Evolutionary conservation across 2,113 vertebrate genomes (phyloP), one percentile per base, ranked within the genome.

Genomic region (Meriones unguiculatus): DNA sequence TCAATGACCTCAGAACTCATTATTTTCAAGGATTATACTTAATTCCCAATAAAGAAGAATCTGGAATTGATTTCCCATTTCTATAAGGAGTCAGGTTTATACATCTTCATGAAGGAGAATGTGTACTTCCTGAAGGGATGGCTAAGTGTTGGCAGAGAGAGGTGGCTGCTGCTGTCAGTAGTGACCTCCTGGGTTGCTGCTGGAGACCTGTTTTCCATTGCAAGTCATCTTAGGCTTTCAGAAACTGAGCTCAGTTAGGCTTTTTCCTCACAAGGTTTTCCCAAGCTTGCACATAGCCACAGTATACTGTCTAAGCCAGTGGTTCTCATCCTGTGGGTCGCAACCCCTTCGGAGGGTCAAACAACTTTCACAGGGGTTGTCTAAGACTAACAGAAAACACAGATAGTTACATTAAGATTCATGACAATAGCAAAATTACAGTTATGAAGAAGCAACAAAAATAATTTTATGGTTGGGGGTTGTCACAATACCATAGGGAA

Each of bases 31-130:
- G 76, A 97, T 96, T 85, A 97, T 69, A 54, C 25, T 93, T 97
- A 96, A 97, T 97, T 97, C 85, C 32, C 5, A 70, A 76, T 2
- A 77, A 85, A 97, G 96, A 97, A 89, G 87, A 96, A 94, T 97
- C 95, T 97, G 89, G 91, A 97, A 96, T 95, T 64, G 54, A 97
- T 97, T 97, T 98, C 98, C 94, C 90, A 85, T 97, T 96, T 97
- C 77, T 57, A 50, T 57, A 18, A 1, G 65, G 9, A 7, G 41
- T 87, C 96, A 5, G 41, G 84, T 96, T 89, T 0, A 0, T 2
- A 57, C 80, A 67, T 46, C 57, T 86, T 76, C 41, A 41, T 75
- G 88, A 95, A 94, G 64, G 28, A 87, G 94, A 75, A 52, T 35
- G 7, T 88, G 54, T 69, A 24, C 82, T 92, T 3, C 0, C 54